These are phyloP conservation scores for Andrena fulva DNA, from an alignment of 2,888 invertebrate species.

Conservation along the genomic window DNA sequence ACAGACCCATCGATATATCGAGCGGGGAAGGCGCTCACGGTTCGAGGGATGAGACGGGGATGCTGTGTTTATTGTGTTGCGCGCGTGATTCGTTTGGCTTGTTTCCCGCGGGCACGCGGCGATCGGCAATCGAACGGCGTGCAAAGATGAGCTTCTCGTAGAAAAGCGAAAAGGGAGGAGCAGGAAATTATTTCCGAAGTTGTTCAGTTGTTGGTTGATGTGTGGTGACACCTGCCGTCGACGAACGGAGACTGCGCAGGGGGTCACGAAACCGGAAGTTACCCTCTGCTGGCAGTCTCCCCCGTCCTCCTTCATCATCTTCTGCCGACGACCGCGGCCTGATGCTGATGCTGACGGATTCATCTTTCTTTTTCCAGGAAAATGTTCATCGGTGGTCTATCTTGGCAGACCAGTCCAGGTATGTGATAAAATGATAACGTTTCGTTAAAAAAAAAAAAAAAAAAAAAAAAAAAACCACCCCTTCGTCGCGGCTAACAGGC, in stretches of 20 bases:
- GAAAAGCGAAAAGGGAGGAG: neutral
- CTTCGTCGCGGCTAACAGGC: neutral
- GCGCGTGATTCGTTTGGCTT: slow-evolving; percentile 59
- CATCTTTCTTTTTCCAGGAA: slow-evolving; percentile 94
- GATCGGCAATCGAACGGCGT: slow-evolving; percentile 35
- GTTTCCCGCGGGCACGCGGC: slow-evolving; percentile 29
- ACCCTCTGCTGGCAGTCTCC: slow-evolving; percentile 76
- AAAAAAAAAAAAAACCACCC: neutral
- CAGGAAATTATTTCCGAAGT: slow-evolving; percentile 61
- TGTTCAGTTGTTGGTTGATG: slow-evolving; percentile 80
- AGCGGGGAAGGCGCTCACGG: slow-evolving; percentile 45
- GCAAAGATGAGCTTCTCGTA: slow-evolving; percentile 33
- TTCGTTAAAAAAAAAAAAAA: neutral
- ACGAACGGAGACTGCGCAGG: slow-evolving; percentile 76
- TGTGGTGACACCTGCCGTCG: slow-evolving; percentile 81
- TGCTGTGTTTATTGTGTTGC: slow-evolving; percentile 48
- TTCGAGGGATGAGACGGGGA: slow-evolving; percentile 28
- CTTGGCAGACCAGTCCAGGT: slow-evolving; percentile 99
- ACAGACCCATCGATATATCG: neutral
- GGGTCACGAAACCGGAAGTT: slow-evolving; percentile 75
- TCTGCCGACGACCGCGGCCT: slow-evolving; percentile 71
- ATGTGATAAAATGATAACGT: slow-evolving; percentile 72
- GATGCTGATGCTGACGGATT: slow-evolving; percentile 78
- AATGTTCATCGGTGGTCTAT: slow-evolving; percentile 99
- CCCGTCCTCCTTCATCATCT: slow-evolving; percentile 74